Conservation (phyloP, 2,888 invertebrate species). For the Nomada ferruginata region DNA sequence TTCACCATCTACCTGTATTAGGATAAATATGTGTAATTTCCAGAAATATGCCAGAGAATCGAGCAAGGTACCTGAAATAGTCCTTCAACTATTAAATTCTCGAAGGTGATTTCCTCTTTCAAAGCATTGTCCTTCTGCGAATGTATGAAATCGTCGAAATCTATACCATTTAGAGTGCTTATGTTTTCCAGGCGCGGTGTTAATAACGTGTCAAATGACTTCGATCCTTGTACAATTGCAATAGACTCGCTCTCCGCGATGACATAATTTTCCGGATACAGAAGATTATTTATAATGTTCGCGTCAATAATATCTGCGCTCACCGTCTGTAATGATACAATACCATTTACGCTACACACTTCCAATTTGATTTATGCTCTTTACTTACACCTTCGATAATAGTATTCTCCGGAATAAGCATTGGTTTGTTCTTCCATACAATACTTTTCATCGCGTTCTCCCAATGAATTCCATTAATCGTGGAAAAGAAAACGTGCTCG, state of each 20-base stretch:
- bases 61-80: slow-evolving; percentile 83
- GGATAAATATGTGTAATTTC: not conserved
- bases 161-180: slow-evolving; percentile 84
- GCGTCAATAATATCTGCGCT: slow-evolving; percentile 70
- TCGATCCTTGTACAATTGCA: slow-evolving; percentile 84
- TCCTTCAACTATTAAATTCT: slow-evolving; percentile 85
- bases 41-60: not conserved
- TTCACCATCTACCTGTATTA: slow-evolving; percentile 84
- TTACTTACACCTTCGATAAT: slow-evolving; percentile 85
- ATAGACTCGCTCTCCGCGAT: slow-evolving; percentile 78
- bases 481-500: slow-evolving; percentile 73
- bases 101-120: slow-evolving; percentile 85
- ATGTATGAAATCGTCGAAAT: slow-evolving; percentile 84
- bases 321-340: slow-evolving; percentile 46
- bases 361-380: not conserved
- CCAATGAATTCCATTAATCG: slow-evolving; percentile 85
- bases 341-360: not conserved
- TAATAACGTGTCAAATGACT: slow-evolving; percentile 84
- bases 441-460: slow-evolving; percentile 82
- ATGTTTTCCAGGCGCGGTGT: slow-evolving; percentile 80
- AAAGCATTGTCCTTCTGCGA: slow-evolving; percentile 84
- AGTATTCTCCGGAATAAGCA: slow-evolving; percentile 82
- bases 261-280: slow-evolving; percentile 86
- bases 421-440: slow-evolving; percentile 83
- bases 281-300: slow-evolving; percentile 84